Conservation (phyloP, 2,113 vertebrate genomes). For the Dermatemys mawii region DNA sequence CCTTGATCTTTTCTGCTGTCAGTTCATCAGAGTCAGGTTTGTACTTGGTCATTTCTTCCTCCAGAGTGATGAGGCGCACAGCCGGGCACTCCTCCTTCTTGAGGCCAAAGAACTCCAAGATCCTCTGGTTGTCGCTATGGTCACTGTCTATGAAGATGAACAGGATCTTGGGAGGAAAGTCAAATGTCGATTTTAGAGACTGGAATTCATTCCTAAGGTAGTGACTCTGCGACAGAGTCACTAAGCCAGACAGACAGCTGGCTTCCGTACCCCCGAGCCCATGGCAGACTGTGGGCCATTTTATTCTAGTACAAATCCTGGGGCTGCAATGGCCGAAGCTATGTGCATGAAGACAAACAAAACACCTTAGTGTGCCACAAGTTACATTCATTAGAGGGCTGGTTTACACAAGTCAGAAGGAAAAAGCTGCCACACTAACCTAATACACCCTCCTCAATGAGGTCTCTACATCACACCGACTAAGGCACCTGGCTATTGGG, state of each 20-base stretch:
- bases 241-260: rapidly evolving
- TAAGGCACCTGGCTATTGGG: background rate
- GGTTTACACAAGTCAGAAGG: background rate
- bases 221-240: rapidly evolving
- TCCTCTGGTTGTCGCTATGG: conserved; percentile 94
- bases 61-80: conserved; percentile 94
- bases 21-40: conserved; percentile 87
- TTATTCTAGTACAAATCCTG: rapidly evolving
- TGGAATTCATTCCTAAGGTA: background rate
- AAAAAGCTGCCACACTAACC: background rate
- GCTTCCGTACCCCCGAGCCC: background rate
- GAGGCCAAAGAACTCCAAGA: conserved; percentile 97
- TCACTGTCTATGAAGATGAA: conserved; percentile 99
- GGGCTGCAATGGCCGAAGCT: background rate
- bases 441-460: background rate
- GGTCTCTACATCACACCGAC: background rate
- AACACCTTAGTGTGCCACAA: rapidly evolving
- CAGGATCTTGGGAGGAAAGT: conserved; percentile 86
- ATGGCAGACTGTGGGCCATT: rapidly evolving
- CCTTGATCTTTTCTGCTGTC: conserved; percentile 86
- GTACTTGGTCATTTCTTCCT: conserved; percentile 99
- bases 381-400: background rate
- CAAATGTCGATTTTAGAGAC: background rate
- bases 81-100: conserved; percentile 98
- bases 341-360: background rate